Evolutionary conservation across 1,140 invertebrate genomes (phyloP).

Genomic region (Scaptomyza montana): DNA sequence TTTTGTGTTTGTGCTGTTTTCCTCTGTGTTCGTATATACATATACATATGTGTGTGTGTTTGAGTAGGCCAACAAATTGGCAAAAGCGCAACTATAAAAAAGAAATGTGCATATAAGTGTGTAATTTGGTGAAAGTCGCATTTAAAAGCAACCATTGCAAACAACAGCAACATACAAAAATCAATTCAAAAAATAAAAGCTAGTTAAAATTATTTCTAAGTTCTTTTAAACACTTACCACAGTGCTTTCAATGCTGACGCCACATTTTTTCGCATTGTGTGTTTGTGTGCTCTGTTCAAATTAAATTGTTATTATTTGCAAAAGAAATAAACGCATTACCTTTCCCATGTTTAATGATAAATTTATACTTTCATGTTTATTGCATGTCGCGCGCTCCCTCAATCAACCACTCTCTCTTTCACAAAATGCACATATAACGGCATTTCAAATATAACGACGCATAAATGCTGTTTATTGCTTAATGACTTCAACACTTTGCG

Average conservation of each 20-base stretch:
- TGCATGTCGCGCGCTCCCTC: conserved; percentile 32
- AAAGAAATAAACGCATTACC: conserved; percentile 1
- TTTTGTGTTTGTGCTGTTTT: conserved; percentile 14
- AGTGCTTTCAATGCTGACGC: conserved; percentile 15
- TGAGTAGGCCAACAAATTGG: conserved; percentile 46
- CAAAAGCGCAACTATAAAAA: conserved; percentile 47
- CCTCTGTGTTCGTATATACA: conserved; percentile 1
- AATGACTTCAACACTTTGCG: conserved; percentile 9
- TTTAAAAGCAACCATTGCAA: conserved; percentile 26
- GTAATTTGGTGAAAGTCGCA: conserved; percentile 69
- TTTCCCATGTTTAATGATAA: conserved; percentile 19
- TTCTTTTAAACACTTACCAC: conserved; percentile 3
- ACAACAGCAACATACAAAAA: conserved; percentile 13
- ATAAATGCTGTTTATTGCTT: conserved; percentile 16
- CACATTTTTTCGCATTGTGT: conserved; percentile 1
- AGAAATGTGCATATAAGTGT: conserved; percentile 46
- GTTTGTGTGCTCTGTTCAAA: conserved; percentile 15
- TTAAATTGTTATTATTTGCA: conserved; percentile 12
- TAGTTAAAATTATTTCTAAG: not conserved
- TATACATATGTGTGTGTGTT: conserved; percentile 3
- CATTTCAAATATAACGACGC: conserved; percentile 21
- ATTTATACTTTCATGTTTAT: conserved; percentile 39
- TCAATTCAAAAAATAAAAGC: conserved; percentile 18
- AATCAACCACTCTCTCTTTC: not conserved
- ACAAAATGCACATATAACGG: conserved; percentile 27